A percentile compares a stretch with the other conserved stretches of the same genome.
Evolutionary conservation across 2,113 vertebrate species (phyloP).

Genomic region (Menidia beryllina): DNA sequence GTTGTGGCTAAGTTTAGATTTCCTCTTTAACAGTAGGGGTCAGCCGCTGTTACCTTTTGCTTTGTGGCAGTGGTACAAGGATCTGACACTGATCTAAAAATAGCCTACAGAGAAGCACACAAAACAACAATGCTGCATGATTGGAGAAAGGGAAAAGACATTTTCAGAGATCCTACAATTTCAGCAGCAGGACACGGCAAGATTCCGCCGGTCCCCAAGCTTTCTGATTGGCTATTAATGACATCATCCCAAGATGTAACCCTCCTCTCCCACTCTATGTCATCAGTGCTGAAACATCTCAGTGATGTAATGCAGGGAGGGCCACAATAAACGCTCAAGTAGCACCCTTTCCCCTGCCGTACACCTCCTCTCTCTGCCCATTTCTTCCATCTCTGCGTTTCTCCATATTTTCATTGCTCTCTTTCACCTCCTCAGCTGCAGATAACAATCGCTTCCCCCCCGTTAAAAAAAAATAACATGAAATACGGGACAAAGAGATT

Average conservation of each 20-base stretch:
- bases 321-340: constrained; percentile 43
- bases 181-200: constrained; percentile 42
- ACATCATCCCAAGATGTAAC: constrained; percentile 72
- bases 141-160: constrained; percentile 35
- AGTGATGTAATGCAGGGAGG: constrained; percentile 81
- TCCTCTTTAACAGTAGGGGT: constrained; percentile 4
- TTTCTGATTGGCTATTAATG: constrained; percentile 75
- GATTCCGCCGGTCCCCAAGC: constrained; percentile 20
- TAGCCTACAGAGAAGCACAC: constrained; percentile 29
- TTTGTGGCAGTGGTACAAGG: constrained; percentile 15
- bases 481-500: constrained; percentile 26
- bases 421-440: constrained; percentile 36
- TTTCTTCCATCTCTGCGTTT: constrained; percentile 22
- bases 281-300: constrained; percentile 80
- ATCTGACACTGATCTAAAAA: constrained; percentile 51
- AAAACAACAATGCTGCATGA: constrained; percentile 31
- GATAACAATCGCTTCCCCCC: constrained; percentile 47
- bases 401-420: constrained; percentile 29
- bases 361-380: constrained; percentile 8
- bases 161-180: constrained; percentile 47
- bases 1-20: constrained; percentile 24
- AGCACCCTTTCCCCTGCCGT: constrained; percentile 29
- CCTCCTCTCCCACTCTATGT: constrained; percentile 67
- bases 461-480: constrained; percentile 61
- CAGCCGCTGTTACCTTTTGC: constrained; percentile 29